phyloP scores from a whole-genome alignment of 2,113 vertebrate species.

The Pseudorectes ferrugineus region DNA sequence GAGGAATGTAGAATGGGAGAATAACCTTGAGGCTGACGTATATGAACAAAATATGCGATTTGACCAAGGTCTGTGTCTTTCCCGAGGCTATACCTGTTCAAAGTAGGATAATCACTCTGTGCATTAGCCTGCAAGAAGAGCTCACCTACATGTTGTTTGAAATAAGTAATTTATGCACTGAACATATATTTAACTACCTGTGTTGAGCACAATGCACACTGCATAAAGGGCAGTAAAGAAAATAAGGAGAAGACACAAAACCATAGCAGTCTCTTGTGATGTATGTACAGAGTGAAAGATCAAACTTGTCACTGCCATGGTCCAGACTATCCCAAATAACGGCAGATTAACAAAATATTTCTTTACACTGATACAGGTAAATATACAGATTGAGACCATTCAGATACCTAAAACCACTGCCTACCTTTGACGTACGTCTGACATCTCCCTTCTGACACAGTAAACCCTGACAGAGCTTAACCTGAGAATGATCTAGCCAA shows the following conservation, averaged over 20 bases:
- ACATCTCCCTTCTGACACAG: background rate
- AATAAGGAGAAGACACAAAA: background rate
- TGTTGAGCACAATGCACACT: too few relatives aligned
- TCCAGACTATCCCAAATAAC: background rate
- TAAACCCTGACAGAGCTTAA: background rate
- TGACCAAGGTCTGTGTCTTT: background rate
- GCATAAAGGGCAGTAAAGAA: background rate
- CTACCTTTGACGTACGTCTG: background rate
- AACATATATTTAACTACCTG: background rate
- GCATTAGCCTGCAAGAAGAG: background rate
- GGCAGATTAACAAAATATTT: background rate
- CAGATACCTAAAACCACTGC: background rate
- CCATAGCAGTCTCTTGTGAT: background rate
- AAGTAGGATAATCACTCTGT: background rate
- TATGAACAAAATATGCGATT: rapidly evolving
- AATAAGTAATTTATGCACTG: background rate
- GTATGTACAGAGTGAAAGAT: background rate
- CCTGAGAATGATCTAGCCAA: background rate
- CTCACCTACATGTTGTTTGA: background rate
- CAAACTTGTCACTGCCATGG: background rate
- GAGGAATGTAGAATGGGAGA: background rate
- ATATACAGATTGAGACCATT: background rate
- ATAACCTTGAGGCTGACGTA: background rate
- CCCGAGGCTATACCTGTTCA: background rate
- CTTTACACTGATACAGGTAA: background rate